Conservation (phyloP, 2,888 invertebrate genomes). For the Caenorhabditis drosophilae region DNA sequence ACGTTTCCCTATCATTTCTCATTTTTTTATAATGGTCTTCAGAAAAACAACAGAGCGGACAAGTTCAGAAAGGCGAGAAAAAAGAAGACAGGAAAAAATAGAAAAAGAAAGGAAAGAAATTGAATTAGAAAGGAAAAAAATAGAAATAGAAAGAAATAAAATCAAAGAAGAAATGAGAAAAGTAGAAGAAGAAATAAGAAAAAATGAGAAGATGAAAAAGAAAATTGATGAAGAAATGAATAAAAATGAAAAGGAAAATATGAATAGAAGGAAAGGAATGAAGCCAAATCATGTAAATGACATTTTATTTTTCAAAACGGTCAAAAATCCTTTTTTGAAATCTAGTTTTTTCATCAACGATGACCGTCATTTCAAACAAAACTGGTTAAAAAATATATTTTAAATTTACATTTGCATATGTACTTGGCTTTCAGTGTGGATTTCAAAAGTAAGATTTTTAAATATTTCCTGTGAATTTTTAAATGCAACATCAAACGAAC, state of each 20-base stretch:
- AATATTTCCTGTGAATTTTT: constrained; percentile 25
- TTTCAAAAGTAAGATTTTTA: no score
- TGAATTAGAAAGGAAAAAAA: background rate
- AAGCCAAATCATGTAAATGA: background rate
- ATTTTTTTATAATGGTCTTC: no score
- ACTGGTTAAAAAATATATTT: no score
- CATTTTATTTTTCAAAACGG: constrained; percentile 6
- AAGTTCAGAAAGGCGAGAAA: no score
- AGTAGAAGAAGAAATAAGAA: background rate
- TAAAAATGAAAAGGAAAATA: background rate
- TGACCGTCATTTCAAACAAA: no score
- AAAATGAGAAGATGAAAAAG: background rate
- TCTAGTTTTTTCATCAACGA: no score
- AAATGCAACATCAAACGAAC: constrained; percentile 1
- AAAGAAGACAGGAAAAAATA: constrained; percentile 9
- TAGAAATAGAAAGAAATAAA: background rate
- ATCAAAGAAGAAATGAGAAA: background rate
- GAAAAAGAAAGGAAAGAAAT: background rate
- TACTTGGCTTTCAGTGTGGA: no score
- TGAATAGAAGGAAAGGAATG: background rate
- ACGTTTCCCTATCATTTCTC: no score
- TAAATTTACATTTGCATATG: no score
- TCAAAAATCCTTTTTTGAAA: no score
- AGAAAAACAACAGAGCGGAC: no score
- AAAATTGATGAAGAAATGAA: background rate